Evolutionary conservation across 2,113 vertebrate species (phyloP).

Genomic region (Gopherus evgoodei): DNA sequence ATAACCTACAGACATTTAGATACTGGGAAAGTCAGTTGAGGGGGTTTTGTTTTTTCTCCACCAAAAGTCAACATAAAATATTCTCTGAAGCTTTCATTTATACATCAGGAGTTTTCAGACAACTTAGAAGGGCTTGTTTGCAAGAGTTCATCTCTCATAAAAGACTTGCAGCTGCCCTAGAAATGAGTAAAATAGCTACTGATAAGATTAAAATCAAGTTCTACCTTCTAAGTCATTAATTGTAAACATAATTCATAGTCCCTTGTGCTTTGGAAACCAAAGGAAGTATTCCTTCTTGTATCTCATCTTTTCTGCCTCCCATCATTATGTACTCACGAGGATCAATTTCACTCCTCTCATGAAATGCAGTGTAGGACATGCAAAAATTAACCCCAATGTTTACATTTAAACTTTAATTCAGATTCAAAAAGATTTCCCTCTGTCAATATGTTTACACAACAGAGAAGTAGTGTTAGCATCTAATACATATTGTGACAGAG

Average conservation of each 20-base stretch:
- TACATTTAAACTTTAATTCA: conserved; percentile 77
- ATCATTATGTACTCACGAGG: conserved; percentile 76
- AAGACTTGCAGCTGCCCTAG: conserved; percentile 73
- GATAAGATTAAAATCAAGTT: conserved; percentile 82
- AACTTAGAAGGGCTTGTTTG: conserved; percentile 70
- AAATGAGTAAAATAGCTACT: conserved; percentile 81
- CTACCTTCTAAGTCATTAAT: conserved; percentile 82
- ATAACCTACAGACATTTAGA: conserved; percentile 34
- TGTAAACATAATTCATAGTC: conserved; percentile 83
- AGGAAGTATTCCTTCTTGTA: conserved; percentile 83
- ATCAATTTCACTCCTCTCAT: conserved; percentile 75
- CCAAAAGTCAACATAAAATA: conserved; percentile 65
- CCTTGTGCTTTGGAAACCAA: conserved; percentile 80
- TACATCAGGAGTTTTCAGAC: conserved; percentile 73
- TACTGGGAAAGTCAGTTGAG: conserved; percentile 31
- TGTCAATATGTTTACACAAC: conserved; percentile 77
- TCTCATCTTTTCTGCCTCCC: conserved; percentile 75
- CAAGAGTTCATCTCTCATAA: conserved; percentile 72
- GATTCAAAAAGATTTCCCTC: conserved; percentile 63
- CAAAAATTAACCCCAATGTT: conserved; percentile 72
- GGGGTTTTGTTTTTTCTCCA: neutral
- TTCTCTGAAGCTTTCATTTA: conserved; percentile 60
- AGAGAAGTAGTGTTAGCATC: conserved; percentile 73
- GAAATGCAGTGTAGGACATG: conserved; percentile 63
- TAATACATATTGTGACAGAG: neutral